Conservation (phyloP, 2,113 vertebrate species). For the Sylvietta virens region DNA sequence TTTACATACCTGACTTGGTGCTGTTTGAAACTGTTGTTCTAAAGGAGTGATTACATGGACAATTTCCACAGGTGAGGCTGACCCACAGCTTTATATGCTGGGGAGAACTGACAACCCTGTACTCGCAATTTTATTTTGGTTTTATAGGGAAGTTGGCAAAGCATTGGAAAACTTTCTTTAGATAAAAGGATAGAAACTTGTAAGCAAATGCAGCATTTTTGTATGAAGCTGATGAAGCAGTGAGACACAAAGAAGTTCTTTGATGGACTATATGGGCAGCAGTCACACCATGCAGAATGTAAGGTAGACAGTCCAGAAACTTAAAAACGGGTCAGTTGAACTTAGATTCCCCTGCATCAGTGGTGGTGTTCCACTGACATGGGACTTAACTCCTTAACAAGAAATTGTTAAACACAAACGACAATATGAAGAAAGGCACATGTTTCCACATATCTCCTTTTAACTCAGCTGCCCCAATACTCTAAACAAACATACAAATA, state of each 20-base stretch:
- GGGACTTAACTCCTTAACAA: not conserved
- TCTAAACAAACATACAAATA: not conserved
- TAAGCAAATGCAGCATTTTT: not conserved
- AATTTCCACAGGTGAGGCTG: not conserved
- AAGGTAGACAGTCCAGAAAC: not conserved
- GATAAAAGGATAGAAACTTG: not conserved
- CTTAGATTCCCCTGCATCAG: not conserved
- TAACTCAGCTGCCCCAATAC: not conserved
- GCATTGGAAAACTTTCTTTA: not conserved
- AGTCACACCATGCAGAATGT: not conserved
- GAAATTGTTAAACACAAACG: not conserved
- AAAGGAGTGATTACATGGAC: not conserved
- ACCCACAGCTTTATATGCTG: not conserved
- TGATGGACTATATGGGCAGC: not conserved
- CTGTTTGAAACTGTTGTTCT: not conserved
- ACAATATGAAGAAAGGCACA: not conserved
- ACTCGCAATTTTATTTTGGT: not conserved
- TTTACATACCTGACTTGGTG: not conserved
- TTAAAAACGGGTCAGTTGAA: not conserved
- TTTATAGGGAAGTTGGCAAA: not conserved
- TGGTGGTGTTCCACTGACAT: not conserved
- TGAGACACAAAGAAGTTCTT: not conserved
- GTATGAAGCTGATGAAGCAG: not conserved
- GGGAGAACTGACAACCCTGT: not conserved
- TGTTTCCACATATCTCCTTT: not conserved